phyloP scores from a whole-genome alignment of 2,888 invertebrate genomes.

The Tillus elongatus region DNA sequence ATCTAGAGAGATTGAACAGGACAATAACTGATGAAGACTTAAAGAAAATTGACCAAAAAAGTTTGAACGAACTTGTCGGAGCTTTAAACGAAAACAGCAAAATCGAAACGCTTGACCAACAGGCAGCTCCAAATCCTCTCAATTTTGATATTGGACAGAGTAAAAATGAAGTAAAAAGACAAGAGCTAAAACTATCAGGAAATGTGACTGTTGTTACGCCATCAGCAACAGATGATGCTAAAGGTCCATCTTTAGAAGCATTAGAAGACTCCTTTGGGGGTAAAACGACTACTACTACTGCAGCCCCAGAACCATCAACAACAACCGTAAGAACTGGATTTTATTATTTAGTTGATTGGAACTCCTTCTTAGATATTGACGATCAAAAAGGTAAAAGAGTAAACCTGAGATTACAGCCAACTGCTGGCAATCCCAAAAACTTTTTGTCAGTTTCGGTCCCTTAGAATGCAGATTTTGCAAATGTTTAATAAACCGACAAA shows the following conservation, averaged over 20 bases:
- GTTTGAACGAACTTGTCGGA: conserved; percentile 33
- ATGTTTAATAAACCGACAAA: too few species aligned
- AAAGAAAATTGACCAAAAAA: conserved; percentile 37
- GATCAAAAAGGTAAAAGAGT: conserved; percentile 62
- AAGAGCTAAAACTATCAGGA: conserved; percentile 32
- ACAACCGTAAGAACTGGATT: conserved; percentile 68
- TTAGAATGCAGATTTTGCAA: conserved; percentile 34
- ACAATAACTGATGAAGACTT: conserved; percentile 40
- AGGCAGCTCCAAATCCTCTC: conserved; percentile 39
- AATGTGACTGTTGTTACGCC: conserved; percentile 22
- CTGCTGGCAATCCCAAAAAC: conserved; percentile 69
- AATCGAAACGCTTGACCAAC: conserved; percentile 29
- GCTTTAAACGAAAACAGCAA: conserved; percentile 27
- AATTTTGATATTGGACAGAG: conserved; percentile 32
- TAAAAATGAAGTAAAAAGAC: conserved; percentile 47
- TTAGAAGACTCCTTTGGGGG: conserved; percentile 72
- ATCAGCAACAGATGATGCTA: conserved; percentile 31
- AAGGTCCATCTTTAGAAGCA: conserved; percentile 50
- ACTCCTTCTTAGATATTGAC: conserved; percentile 76
- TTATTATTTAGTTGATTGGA: conserved; percentile 81
- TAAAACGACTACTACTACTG: conserved; percentile 46
- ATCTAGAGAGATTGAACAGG: conserved; percentile 39
- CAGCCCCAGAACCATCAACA: conserved; percentile 50
- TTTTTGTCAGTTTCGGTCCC: conserved; percentile 68
- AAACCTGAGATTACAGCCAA: conserved; percentile 70